Conservation (phyloP, 2,888 invertebrate genomes). For the Thysanoteuthis rhombus region DNA sequence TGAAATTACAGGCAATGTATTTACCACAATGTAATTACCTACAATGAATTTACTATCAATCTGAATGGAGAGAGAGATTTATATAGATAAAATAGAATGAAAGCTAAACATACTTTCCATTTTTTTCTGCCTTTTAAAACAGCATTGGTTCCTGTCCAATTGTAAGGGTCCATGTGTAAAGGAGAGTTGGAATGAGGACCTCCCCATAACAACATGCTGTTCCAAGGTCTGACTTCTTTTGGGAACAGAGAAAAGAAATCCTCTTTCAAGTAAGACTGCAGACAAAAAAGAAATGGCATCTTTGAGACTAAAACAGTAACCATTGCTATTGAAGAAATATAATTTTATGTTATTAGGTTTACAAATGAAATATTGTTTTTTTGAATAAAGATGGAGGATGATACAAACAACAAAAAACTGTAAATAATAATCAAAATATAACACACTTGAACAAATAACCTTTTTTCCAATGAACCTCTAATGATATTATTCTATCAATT, state of each 20-base stretch:
- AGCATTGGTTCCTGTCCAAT: conserved; percentile 68
- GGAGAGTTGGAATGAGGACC: conserved; percentile 61
- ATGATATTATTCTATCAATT: no score
- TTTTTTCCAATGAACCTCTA: no score
- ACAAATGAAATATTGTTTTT: no score
- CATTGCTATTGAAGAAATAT: no score
- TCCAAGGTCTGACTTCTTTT: conserved; percentile 62
- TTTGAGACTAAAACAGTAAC: neutral
- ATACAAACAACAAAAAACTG: no score
- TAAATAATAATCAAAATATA: no score
- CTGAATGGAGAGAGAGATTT: neutral
- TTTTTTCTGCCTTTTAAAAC: conserved; percentile 63
- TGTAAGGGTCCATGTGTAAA: conserved; percentile 67
- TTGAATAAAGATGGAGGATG: no score
- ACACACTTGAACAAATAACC: no score
- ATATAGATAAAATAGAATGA: neutral
- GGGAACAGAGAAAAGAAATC: conserved; percentile 65
- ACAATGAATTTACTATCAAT: neutral
- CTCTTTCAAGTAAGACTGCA: conserved; percentile 59
- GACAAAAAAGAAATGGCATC: conserved; percentile 19
- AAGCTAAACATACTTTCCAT: conserved; percentile 62
- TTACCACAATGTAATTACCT: no score
- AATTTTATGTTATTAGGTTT: no score
- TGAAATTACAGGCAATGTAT: no score
- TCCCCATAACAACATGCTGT: conserved; percentile 67